Conservation (phyloP, 2,888 invertebrate species). For the Caprella mutica region DNA sequence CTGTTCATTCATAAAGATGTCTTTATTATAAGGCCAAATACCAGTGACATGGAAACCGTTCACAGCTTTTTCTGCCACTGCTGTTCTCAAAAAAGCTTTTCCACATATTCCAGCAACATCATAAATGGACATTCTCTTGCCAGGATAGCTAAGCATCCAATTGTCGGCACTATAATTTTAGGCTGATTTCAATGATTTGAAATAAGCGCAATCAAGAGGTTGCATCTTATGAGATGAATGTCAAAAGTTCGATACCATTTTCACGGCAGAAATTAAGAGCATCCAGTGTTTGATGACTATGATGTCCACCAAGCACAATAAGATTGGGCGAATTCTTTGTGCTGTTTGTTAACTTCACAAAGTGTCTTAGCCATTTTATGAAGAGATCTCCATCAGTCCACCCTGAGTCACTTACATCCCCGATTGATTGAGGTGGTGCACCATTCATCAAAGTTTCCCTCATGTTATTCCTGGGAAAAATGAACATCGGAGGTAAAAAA, state of each 20-base stretch:
- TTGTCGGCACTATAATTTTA: slow-evolving; percentile 14
- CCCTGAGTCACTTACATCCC: slow-evolving; percentile 9
- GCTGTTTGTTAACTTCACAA: background rate
- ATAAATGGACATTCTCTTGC: slow-evolving; percentile 12
- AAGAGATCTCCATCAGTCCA: slow-evolving; percentile 9
- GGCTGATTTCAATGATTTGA: slow-evolving; percentile 11
- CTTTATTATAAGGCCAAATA: slow-evolving; percentile 1
- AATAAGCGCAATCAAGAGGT: slow-evolving; percentile 11
- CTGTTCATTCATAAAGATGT: background rate
- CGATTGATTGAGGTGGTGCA: slow-evolving; percentile 40
- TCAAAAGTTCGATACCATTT: slow-evolving; percentile 17
- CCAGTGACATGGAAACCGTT: slow-evolving; percentile 4
- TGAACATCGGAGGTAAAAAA: slow-evolving; percentile 44
- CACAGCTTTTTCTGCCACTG: slow-evolving; percentile 1
- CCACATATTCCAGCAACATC: background rate
- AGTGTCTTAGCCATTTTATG: slow-evolving; percentile 9
- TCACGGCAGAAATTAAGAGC: slow-evolving; percentile 15
- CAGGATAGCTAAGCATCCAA: slow-evolving; percentile 12
- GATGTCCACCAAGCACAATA: slow-evolving; percentile 15
- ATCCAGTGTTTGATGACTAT: slow-evolving; percentile 11
- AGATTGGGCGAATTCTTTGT: background rate
- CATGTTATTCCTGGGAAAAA: slow-evolving; percentile 42
- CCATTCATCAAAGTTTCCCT: slow-evolving; percentile 40
- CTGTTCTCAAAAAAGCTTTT: background rate
- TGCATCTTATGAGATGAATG: slow-evolving; percentile 23